A percentile compares a stretch with the other conserved stretches of the same genome.
phyloP scores from a whole-genome alignment of 2,113 vertebrate genomes.

The Grammomys dolichurus region DNA sequence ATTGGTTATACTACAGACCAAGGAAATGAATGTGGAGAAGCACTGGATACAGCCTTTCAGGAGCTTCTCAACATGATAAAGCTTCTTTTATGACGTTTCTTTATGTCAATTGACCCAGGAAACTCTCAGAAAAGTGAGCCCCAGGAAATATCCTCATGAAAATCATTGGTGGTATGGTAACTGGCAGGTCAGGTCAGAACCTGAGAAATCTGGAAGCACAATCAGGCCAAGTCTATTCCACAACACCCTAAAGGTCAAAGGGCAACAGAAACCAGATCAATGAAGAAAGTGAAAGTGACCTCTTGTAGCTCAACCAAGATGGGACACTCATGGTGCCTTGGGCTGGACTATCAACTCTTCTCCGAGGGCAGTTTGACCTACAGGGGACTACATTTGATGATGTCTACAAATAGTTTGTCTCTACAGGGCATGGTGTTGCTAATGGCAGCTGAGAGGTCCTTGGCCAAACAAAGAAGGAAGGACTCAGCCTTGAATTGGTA shows the following conservation, averaged over 20 bases:
- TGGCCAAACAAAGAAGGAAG: fast-evolving
- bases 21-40: neutral
- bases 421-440: too few relatives aligned
- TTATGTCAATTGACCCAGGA: neutral
- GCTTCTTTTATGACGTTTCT: neutral
- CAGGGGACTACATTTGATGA: too few relatives aligned
- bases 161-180: neutral
- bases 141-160: neutral
- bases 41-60: neutral
- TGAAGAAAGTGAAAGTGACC: neutral
- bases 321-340: fast-evolving
- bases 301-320: fast-evolving
- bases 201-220: neutral
- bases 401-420: neutral
- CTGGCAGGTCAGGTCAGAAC: neutral
- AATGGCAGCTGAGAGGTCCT: neutral
- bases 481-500: neutral
- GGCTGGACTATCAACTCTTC: neutral
- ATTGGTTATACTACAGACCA: too few relatives aligned
- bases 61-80: neutral
- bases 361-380: neutral
- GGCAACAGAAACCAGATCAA: neutral
- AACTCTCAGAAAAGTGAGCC: neutral
- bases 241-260: neutral
- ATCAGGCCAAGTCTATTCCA: neutral